Percentiles rank a stretch among this genome's conserved stretches.
Evolutionary conservation across 2,888 invertebrate genomes (phyloP).

Genomic region (Scaptomyza flava): DNA sequence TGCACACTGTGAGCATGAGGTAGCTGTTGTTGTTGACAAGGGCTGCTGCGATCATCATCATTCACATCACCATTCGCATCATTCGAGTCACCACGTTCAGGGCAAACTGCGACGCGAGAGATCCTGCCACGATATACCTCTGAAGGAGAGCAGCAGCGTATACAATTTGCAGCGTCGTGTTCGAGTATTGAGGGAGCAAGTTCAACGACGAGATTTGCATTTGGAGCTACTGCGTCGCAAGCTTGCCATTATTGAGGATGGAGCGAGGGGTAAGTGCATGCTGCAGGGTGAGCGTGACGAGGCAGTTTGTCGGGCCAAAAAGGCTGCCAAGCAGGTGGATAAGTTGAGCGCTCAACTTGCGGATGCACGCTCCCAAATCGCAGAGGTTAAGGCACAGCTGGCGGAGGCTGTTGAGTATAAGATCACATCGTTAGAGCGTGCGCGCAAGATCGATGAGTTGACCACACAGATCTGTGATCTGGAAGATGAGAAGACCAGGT

Average conservation of each 20-base stretch:
- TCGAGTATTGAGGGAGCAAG: slow-evolving; percentile 93
- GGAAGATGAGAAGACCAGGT: slow-evolving; percentile 90
- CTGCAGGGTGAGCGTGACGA: slow-evolving; percentile 89
- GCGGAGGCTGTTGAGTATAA: slow-evolving; percentile 95
- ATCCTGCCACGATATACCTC: slow-evolving; percentile 91
- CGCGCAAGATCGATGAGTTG: slow-evolving; percentile 92
- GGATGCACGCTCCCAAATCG: slow-evolving; percentile 92
- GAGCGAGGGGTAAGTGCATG: slow-evolving; percentile 87
- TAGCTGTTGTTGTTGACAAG: slow-evolving; percentile 62
- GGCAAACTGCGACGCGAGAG: slow-evolving; percentile 91
- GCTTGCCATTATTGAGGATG: slow-evolving; percentile 92
- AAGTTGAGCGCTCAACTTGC: slow-evolving; percentile 91
- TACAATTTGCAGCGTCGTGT: slow-evolving; percentile 95
- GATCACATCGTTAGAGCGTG: slow-evolving; percentile 93
- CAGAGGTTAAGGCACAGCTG: slow-evolving; percentile 93
- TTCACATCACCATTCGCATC: slow-evolving; percentile 32
- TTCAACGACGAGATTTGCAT: slow-evolving; percentile 96
- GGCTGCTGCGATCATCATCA: slow-evolving; percentile 61
- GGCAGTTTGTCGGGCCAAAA: slow-evolving; percentile 89
- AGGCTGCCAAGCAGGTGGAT: slow-evolving; percentile 93
- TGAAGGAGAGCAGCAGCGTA: slow-evolving; percentile 88
- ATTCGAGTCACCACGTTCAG: slow-evolving; percentile 63
- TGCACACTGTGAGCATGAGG: slow-evolving; percentile 80
- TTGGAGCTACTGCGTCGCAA: slow-evolving; percentile 95
- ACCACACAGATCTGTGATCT: slow-evolving; percentile 92